phyloP scores from a whole-genome alignment of 2,888 invertebrate genomes.

The Netelia fuscicornis region DNA sequence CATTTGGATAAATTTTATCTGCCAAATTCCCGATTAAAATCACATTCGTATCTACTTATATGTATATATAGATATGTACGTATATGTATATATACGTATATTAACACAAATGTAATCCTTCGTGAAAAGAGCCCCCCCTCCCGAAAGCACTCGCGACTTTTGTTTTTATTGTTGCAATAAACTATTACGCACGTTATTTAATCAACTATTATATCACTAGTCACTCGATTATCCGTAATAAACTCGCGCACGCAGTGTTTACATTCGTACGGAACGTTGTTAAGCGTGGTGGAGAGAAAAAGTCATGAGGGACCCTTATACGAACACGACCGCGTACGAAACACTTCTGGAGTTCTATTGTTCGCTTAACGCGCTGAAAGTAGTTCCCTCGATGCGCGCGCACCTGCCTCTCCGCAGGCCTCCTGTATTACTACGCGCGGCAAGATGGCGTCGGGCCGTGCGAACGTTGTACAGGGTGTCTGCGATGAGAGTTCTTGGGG shows the following conservation, averaged over 20 bases:
- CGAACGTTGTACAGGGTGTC: conserved; percentile 55
- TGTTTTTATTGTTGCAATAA: conserved; percentile 18
- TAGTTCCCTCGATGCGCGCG: conserved; percentile 83
- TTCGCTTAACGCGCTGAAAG: conserved; percentile 84
- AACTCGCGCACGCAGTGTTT: conserved; percentile 72
- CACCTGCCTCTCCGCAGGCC: conserved; percentile 76
- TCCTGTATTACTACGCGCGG: conserved; percentile 77
- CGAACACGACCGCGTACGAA: conserved; percentile 84
- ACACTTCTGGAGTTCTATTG: conserved; percentile 84
- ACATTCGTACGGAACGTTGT: conserved; percentile 72
- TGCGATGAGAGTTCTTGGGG: conserved; percentile 54
- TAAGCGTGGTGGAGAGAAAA: conserved; percentile 72
- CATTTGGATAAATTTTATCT: conserved; percentile 62
- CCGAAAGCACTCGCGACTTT: conserved; percentile 25
- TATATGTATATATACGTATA: conserved; percentile 4
- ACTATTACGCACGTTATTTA: conserved; percentile 41
- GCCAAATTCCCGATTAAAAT: conserved; percentile 27
- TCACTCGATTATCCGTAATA: conserved; percentile 53
- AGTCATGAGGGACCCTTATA: conserved; percentile 78
- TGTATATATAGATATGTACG: background rate
- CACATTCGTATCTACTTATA: conserved; percentile 32
- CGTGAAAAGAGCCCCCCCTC: conserved; percentile 51
- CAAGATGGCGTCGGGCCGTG: conserved; percentile 73
- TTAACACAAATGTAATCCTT: conserved; percentile 38
- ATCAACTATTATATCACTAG: conserved; percentile 39